phyloP scores from a whole-genome alignment of 1,140 invertebrate species.

The Hermetia illucens region DNA sequence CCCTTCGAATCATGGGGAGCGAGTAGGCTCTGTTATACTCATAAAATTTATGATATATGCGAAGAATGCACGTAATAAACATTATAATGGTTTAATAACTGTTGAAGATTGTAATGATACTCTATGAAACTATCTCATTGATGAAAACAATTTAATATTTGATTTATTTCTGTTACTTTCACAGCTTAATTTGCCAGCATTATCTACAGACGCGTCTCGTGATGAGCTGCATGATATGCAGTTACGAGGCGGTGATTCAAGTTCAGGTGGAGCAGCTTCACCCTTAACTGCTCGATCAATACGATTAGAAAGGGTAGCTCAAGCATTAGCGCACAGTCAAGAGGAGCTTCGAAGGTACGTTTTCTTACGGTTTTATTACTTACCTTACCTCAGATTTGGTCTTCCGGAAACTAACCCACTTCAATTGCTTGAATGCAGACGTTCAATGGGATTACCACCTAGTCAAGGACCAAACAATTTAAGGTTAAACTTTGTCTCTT shows the following conservation, averaged over 20 bases:
- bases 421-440: constrained; percentile 6
- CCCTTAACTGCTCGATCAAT: constrained; percentile 77
- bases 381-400: background rate
- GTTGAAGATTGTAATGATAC: no score
- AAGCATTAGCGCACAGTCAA: constrained; percentile 74
- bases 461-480: constrained; percentile 17
- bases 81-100: no score
- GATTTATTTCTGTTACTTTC: constrained; percentile 7
- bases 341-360: constrained; percentile 65
- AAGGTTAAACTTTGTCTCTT: constrained; percentile 3
- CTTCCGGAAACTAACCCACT: constrained; percentile 1
- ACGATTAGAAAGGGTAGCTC: constrained; percentile 68
- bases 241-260: constrained; percentile 43
- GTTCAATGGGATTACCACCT: constrained; percentile 18
- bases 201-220: constrained; percentile 42
- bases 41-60: no score
- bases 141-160: constrained; percentile 1
- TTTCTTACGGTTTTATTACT: constrained; percentile 5
- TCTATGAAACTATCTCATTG: no score
- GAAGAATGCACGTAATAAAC: no score
- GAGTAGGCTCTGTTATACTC: no score
- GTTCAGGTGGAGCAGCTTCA: constrained; percentile 54
- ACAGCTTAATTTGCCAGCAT: constrained; percentile 51
- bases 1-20: no score
- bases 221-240: constrained; percentile 50